Evolutionary conservation across 2,888 invertebrate genomes (phyloP).

Genomic region (Celastrina argiolus): DNA sequence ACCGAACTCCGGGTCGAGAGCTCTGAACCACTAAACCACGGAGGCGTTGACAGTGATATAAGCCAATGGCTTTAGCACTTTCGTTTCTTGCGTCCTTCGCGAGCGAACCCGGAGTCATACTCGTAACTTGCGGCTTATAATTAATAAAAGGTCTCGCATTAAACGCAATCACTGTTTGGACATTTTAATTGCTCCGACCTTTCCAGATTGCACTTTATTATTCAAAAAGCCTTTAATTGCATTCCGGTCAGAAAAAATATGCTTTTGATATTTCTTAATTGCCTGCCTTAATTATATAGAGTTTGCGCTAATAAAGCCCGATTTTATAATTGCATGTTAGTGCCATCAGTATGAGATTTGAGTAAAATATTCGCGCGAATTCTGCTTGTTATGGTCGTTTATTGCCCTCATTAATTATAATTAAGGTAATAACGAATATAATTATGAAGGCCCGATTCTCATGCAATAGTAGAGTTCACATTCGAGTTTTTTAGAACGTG

Average conservation of each 20-base stretch:
- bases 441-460: too few relatives aligned
- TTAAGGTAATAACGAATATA: too few relatives aligned
- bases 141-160: slow-evolving; percentile 36
- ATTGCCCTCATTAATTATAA: neutral
- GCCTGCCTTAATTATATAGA: slow-evolving; percentile 31
- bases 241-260: slow-evolving; percentile 52
- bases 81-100: neutral
- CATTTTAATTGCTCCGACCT: slow-evolving; percentile 69
- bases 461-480: too few relatives aligned
- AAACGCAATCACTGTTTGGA: slow-evolving; percentile 41
- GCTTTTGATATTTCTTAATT: slow-evolving; percentile 47
- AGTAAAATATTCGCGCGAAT: slow-evolving; percentile 24
- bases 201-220: slow-evolving; percentile 56
- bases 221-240: slow-evolving; percentile 55
- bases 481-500: too few relatives aligned
- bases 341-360: neutral
- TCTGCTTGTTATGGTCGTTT: neutral
- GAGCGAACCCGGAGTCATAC: neutral
- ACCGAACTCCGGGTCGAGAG: too few relatives aligned
- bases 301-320: slow-evolving; percentile 22
- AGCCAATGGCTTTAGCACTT: slow-evolving; percentile 1
- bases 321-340: slow-evolving; percentile 10
- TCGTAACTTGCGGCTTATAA: slow-evolving; percentile 27
- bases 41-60: too few relatives aligned
- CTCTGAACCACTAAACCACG: too few relatives aligned